A percentile compares a stretch with the other conserved stretches of the same genome.
phyloP scores from a whole-genome alignment of 2,888 invertebrate genomes.

The Marronus borbonicus region DNA sequence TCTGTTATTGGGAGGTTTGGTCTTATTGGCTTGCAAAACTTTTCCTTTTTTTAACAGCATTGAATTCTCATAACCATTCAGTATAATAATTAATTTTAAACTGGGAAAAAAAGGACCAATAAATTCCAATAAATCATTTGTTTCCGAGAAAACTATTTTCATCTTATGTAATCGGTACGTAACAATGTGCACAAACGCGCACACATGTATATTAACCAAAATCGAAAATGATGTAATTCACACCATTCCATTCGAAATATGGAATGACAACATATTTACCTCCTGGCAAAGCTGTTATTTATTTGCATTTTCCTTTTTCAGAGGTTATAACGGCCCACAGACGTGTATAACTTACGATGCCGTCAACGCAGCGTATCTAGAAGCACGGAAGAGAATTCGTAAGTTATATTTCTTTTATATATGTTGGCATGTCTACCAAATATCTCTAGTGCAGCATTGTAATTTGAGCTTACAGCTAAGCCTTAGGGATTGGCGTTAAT shows the following conservation, averaged over 20 bases:
- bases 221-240: not conserved
- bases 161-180: not conserved
- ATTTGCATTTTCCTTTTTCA: slow-evolving; percentile 68
- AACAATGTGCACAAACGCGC: not conserved
- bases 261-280: not conserved
- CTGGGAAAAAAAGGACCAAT: no score
- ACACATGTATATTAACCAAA: not conserved
- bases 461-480: not conserved
- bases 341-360: slow-evolving; percentile 93
- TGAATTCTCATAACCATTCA: no score
- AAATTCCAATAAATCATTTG: no score
- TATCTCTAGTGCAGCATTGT: not conserved
- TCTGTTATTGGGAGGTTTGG: no score
- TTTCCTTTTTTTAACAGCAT: no score
- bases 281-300: slow-evolving; percentile 3
- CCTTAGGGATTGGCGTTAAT: not conserved
- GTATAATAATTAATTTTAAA: no score
- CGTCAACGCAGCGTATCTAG: slow-evolving; percentile 89
- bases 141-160: no score
- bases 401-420: slow-evolving; percentile 72
- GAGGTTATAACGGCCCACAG: slow-evolving; percentile 80
- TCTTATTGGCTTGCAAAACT: no score
- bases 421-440: not conserved
- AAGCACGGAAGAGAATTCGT: slow-evolving; percentile 91
- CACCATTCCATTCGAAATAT: not conserved